Percentiles rank a stretch among this genome's conserved stretches.
phyloP scores from a whole-genome alignment of 1,140 invertebrate genomes.

The Meloidogyne hapla region DNA sequence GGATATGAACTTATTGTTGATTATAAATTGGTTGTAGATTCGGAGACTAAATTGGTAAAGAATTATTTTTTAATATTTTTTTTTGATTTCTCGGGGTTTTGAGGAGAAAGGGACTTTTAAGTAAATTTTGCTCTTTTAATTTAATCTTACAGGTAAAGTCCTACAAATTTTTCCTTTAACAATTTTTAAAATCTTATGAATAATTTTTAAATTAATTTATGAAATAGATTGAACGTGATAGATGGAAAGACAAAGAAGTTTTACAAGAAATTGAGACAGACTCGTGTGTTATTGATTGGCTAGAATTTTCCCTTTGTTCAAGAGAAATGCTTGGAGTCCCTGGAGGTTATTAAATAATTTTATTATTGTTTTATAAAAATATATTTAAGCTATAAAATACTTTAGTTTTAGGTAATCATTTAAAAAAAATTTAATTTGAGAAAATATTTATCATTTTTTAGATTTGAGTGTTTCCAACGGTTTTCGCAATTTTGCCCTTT shows the following conservation, averaged over 20 bases:
- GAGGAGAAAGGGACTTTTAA: no score
- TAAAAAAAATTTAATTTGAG: no score
- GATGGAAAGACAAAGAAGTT: constrained; percentile 16
- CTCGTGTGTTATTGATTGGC: constrained; percentile 1
- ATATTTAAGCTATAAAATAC: no score
- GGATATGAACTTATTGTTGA: constrained; percentile 20
- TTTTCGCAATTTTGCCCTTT: constrained; percentile 14
- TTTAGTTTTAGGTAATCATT: no score
- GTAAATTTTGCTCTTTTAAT: no score
- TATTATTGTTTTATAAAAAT: no score
- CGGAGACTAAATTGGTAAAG: constrained; percentile 20
- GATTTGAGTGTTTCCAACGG: constrained; percentile 15
- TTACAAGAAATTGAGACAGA: constrained; percentile 16
- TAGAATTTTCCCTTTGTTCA: constrained; percentile 13
- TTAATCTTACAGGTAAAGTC: no score
- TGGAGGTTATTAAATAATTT: background rate
- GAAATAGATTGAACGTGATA: constrained; percentile 15
- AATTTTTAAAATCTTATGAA: background rate
- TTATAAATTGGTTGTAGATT: background rate
- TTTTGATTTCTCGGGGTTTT: no score
- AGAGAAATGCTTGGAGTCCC: constrained; percentile 17
- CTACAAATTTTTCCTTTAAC: no score
- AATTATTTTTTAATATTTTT: background rate
- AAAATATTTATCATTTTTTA: background rate
- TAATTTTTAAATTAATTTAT: background rate